Evolutionary conservation across 2,888 invertebrate species (phyloP).

Genomic region (Acleris literana): DNA sequence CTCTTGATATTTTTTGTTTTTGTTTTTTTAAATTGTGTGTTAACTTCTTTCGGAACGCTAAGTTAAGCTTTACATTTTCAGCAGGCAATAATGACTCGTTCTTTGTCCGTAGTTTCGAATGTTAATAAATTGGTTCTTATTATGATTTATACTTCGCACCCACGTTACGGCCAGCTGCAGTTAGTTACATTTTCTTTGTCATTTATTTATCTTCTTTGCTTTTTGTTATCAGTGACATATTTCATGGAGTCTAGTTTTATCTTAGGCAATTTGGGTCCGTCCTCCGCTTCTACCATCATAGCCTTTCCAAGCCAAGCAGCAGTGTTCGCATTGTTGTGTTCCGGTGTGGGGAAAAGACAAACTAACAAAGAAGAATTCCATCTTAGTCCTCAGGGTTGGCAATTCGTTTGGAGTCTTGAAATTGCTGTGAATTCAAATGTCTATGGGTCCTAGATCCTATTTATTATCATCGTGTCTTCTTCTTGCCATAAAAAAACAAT

Average conservation of each 20-base stretch:
- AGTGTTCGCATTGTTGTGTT: too few species aligned
- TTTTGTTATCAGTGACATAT: slow-evolving; percentile 16
- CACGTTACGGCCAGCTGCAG: slow-evolving; percentile 15
- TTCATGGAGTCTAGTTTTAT: slow-evolving; percentile 5
- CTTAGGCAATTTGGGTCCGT: neutral
- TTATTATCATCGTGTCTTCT: too few species aligned
- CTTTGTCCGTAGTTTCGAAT: neutral
- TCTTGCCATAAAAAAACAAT: too few species aligned
- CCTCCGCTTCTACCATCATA: too few species aligned
- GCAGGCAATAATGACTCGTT: neutral
- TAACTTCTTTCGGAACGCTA: neutral
- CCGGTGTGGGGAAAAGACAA: too few species aligned
- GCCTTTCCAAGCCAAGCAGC: too few species aligned
- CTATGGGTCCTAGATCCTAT: too few species aligned
- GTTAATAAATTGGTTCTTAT: neutral
- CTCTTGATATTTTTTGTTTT: too few species aligned
- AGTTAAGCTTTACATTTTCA: slow-evolving; percentile 3
- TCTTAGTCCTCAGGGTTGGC: too few species aligned
- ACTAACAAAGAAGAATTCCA: too few species aligned
- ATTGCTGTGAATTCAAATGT: too few species aligned
- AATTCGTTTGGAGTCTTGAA: too few species aligned
- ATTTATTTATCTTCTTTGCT: slow-evolving; percentile 15
- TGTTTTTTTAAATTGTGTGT: neutral
- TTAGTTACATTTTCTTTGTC: slow-evolving; percentile 26
- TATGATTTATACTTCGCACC: slow-evolving; percentile 4